Evolutionary conservation across 2,888 invertebrate species (phyloP).

Genomic region (Netelia virgata): DNA sequence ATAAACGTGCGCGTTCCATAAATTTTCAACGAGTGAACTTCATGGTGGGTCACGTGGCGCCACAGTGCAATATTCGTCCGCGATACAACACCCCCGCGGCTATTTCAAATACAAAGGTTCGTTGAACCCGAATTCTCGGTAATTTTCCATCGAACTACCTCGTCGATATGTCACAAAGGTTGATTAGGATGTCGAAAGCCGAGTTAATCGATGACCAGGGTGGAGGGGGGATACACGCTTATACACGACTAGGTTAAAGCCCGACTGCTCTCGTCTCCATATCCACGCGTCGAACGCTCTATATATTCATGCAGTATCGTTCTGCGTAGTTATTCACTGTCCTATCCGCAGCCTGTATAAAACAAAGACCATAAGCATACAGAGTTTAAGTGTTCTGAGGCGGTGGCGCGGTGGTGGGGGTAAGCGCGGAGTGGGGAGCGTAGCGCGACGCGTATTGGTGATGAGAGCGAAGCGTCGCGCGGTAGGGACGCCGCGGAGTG

Average conservation of each 20-base stretch:
- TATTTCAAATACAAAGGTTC: constrained; percentile 39
- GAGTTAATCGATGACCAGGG: no score
- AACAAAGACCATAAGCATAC: neutral
- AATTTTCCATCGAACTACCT: neutral
- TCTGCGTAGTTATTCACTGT: constrained; percentile 9
- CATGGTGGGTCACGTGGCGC: no score
- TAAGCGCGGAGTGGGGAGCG: no score
- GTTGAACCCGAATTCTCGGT: constrained; percentile 1
- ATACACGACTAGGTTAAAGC: neutral
- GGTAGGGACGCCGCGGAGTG: no score
- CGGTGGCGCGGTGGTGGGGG: no score
- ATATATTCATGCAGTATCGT: constrained; percentile 22
- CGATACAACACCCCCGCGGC: neutral
- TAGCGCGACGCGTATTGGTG: no score
- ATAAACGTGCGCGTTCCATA: no score
- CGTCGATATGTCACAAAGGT: neutral
- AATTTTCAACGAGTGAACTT: no score
- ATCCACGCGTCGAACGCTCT: neutral
- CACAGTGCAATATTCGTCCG: no score
- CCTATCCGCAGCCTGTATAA: neutral
- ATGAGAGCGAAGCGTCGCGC: no score
- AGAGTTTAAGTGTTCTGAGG: neutral
- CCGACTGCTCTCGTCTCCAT: constrained; percentile 22
- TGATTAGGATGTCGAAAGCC: neutral
- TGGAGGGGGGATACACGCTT: neutral